Evolutionary conservation across 2,797 vertebrate species (phyloP).

Genomic region (Ceryle rudis): DNA sequence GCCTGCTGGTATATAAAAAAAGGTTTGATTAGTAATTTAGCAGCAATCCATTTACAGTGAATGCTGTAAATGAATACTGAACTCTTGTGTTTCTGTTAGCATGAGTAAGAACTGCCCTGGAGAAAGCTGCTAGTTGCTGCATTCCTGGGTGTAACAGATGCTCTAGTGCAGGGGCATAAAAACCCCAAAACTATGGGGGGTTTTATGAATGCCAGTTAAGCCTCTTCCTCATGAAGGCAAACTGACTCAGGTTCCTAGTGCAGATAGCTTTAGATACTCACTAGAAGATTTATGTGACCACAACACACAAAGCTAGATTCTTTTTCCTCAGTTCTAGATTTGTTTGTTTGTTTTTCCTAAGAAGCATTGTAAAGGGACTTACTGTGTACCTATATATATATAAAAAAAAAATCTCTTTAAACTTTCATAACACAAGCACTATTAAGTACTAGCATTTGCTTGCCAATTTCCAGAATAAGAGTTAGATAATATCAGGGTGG

Average conservation of each 20-base stretch:
- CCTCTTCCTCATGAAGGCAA: not conserved
- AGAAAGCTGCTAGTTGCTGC: not conserved
- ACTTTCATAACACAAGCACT: conserved; percentile 12
- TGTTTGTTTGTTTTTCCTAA: not conserved
- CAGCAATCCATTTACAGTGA: not conserved
- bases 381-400: not conserved
- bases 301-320: not conserved
- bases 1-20: not conserved
- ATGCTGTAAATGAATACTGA: not conserved
- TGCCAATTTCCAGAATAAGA: conserved; percentile 45
- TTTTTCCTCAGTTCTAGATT: not conserved
- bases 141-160: not conserved
- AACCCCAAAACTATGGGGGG: too few species aligned
- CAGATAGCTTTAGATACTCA: conserved; percentile 3
- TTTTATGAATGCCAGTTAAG: not conserved
- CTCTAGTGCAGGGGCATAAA: not conserved
- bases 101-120: not conserved
- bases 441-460: conserved; percentile 27
- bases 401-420: not conserved
- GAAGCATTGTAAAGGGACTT: conserved; percentile 24
- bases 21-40: not conserved
- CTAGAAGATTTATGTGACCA: not conserved
- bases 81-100: not conserved
- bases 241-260: not conserved
- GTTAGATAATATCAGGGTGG: conserved; percentile 29